Percentiles rank a stretch among this genome's conserved stretches.
These are phyloP conservation scores for Poecilia picta DNA, from an alignment of 2,797 vertebrate species.

Conservation along the genomic window DNA sequence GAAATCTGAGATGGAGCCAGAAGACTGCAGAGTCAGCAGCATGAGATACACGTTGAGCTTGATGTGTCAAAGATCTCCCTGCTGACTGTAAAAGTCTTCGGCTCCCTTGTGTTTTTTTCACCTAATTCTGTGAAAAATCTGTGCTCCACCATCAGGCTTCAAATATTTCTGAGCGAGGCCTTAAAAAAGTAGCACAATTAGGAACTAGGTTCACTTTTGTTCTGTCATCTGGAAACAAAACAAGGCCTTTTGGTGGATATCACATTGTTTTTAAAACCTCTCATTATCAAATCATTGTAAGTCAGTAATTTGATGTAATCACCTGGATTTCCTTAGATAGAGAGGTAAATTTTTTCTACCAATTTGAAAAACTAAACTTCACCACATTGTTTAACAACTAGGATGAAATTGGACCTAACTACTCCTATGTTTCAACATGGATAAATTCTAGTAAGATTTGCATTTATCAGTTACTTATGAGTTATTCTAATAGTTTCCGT, in stretches of 20 bases:
- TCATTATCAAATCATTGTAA: not conserved
- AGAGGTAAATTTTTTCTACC: not conserved
- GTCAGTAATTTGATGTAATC: not conserved
- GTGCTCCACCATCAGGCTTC: not conserved
- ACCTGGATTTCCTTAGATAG: not conserved
- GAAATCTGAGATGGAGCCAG: constrained; percentile 17
- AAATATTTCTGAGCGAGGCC: not conserved
- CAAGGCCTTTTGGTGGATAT: not conserved
- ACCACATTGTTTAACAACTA: too few relatives aligned
- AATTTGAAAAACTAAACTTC: not conserved
- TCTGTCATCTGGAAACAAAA: not conserved
- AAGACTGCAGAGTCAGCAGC: constrained; percentile 9
- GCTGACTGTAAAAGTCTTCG: not conserved
- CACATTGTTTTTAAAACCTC: not conserved
- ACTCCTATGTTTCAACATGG: too few relatives aligned
- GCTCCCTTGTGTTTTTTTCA: not conserved
- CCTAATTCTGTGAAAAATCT: not conserved
- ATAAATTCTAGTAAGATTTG: too few relatives aligned
- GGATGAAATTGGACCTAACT: too few relatives aligned
- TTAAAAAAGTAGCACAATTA: not conserved
- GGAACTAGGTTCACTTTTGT: not conserved
- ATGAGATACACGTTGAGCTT: not conserved
- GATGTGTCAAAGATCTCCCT: not conserved
- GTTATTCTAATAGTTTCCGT: not conserved
- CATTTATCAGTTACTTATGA: too few relatives aligned